phyloP scores from a whole-genome alignment of 2,888 invertebrate genomes.

The Galeopsomyia nigrocyanea region DNA sequence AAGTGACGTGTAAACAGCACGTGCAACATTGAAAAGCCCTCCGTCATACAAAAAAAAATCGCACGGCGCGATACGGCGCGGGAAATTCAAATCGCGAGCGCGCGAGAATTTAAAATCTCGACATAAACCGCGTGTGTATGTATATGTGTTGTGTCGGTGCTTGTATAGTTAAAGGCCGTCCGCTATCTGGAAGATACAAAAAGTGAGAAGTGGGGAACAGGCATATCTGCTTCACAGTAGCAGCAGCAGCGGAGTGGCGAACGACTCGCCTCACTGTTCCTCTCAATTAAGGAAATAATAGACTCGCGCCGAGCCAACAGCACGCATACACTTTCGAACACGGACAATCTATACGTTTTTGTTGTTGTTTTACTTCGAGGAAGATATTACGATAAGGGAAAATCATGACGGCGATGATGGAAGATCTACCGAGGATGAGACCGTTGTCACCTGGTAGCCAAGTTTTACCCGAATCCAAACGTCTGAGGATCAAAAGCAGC shows the following conservation, averaged over 20 bases:
- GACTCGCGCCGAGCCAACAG: slow-evolving; percentile 2
- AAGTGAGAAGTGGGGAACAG: no score
- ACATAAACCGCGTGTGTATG: neutral
- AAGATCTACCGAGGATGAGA: slow-evolving; percentile 71
- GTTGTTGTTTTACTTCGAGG: no score
- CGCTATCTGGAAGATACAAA: neutral
- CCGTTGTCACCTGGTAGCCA: slow-evolving; percentile 71
- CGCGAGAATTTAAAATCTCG: no score
- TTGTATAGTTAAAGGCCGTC: slow-evolving; percentile 5
- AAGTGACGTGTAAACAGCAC: no score
- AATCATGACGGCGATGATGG: slow-evolving; percentile 62
- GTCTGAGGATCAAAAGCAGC: slow-evolving; percentile 46
- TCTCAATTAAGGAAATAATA: slow-evolving; percentile 27
- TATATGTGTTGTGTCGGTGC: slow-evolving; percentile 15
- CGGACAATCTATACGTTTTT: no score
- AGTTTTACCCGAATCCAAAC: slow-evolving; percentile 45
- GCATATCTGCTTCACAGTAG: no score
- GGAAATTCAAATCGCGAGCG: slow-evolving; percentile 11
- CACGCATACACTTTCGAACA: slow-evolving; percentile 14
- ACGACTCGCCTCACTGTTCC: neutral
- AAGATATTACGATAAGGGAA: no score
- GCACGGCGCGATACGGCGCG: neutral
- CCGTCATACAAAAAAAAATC: neutral
- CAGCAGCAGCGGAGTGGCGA: neutral
- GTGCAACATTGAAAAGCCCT: neutral